Conservation (phyloP, 1,140 invertebrate genomes). For the Chionoecetes opilio region DNA sequence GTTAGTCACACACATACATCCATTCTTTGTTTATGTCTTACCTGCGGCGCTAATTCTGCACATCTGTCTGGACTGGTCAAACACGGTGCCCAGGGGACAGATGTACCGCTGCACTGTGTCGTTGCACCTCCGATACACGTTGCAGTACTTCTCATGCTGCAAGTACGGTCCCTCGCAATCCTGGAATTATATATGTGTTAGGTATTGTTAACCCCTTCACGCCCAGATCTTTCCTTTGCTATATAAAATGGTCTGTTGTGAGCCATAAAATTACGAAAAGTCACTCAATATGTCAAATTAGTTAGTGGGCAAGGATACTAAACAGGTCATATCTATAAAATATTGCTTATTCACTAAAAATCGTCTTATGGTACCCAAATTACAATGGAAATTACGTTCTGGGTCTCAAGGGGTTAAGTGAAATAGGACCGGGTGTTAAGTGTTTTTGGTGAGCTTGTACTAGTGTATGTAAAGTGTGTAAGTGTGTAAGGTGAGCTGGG, state of each 20-base stretch:
- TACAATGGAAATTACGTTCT: too few relatives aligned
- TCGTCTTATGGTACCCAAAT: too few relatives aligned
- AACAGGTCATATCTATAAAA: too few relatives aligned
- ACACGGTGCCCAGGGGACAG: constrained; percentile 59
- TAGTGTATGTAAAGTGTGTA: neutral
- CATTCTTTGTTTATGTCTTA: neutral
- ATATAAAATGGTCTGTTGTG: too few relatives aligned
- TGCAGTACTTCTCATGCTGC: constrained; percentile 65
- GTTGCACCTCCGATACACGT: constrained; percentile 64
- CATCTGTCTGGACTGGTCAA: constrained; percentile 63
- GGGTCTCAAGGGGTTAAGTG: too few relatives aligned
- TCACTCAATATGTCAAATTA: too few relatives aligned
- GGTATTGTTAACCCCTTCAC: neutral
- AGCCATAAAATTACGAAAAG: too few relatives aligned
- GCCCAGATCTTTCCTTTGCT: too few relatives aligned
- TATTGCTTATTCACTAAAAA: too few relatives aligned
- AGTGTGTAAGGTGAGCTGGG: too few relatives aligned
- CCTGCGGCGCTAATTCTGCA: constrained; percentile 63
- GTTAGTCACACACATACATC: neutral
- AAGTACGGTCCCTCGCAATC: constrained; percentile 32
- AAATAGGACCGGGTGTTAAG: neutral
- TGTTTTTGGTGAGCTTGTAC: neutral
- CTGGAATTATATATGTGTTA: too few relatives aligned
- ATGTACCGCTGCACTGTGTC: neutral
- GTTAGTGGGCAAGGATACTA: too few relatives aligned